Base-by-base conservation (phyloP, 2,797 vertebrate species). In the Enteromius mattozi region DNA sequence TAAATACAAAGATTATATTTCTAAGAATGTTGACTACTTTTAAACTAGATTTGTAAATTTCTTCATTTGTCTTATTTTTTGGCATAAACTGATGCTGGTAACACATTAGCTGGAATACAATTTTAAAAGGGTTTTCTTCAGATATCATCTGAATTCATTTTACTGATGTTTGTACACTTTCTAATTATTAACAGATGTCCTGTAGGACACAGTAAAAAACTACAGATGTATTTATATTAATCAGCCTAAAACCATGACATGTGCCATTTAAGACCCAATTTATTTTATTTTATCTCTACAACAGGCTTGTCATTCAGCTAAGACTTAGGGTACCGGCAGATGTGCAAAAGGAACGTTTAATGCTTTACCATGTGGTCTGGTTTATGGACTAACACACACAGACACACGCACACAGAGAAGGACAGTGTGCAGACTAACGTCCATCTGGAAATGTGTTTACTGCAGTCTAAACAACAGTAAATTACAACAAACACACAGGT, bases 391-490 rank as follows among this genome's bases (percentile, higher is more conserved):
- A 47, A 33, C 72, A 78, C 77, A 78, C 51, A 42, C 40, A 76
- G 35, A 35, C 30, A 42, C 72, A 80, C 49, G 33, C 69, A 47
- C 70, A 51, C 78, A 5, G 45, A 77, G 19, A 81, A 65, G 35
- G 63, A 76, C 61, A 69, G 72, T 77, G 70, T 63, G 70, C n/a
- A 77, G 82, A 81, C 12, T 49, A 69, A 80, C 13, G 10, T 66
- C 80, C 82, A 77, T 81, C 79, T 82, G 86, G 75, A 79, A 82
- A 80, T 78, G 75, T 85, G 80, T 85, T 87, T 87, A 85, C 78
- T 49, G 75, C 74, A 79, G 70, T 82, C 79, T 72, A 77, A 87
- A 84, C 83, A 45, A 72, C 68, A 54, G 80, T 74, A 85, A 82
- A 82, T 66, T 71, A 37, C 85, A 83, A 86, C 84, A 80, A 86